A percentile compares a stretch with the other conserved stretches of the same genome.
Evolutionary conservation across 2,797 vertebrate species (phyloP).

Genomic region (Molossus molossus): DNA sequence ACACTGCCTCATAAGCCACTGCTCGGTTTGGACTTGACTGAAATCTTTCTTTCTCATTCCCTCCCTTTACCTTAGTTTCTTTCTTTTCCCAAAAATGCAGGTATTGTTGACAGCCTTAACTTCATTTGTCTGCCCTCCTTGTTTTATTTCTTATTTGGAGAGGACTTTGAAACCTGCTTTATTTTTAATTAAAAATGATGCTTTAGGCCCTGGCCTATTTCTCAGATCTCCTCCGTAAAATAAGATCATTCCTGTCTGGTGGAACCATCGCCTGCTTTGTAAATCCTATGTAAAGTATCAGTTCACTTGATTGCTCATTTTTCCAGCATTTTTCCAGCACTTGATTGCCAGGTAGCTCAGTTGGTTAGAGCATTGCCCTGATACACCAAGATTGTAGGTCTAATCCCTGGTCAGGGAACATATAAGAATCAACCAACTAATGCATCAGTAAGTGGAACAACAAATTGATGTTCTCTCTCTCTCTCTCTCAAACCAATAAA

Average conservation of each 20-base stretch:
- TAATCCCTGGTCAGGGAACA: not conserved
- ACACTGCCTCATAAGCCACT: slow-evolving; percentile 2
- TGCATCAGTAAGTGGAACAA: not conserved
- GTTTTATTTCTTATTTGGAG: not conserved
- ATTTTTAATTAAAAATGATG: not conserved
- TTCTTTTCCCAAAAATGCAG: not conserved
- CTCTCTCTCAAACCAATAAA: not conserved
- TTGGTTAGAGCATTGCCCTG: not conserved
- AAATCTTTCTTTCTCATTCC: not conserved
- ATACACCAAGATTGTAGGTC: not conserved
- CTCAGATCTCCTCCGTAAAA: not conserved
- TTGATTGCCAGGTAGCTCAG: too few relatives aligned
- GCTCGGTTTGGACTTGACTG: not conserved
- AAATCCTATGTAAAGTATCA: not conserved
- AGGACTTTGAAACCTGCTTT: slow-evolving; percentile 25
- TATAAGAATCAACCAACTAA: not conserved
- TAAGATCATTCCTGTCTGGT: not conserved
- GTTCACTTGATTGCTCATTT: not conserved
- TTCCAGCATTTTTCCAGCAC: too few relatives aligned
- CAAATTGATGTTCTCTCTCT: not conserved
- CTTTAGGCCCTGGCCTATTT: not conserved
- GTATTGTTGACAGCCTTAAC: not conserved
- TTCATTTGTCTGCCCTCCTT: not conserved
- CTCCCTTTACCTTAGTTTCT: not conserved
- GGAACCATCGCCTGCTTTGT: not conserved